These are phyloP conservation scores for Thryonomys swinderianus DNA, from an alignment of 2,113 vertebrate genomes.

Conservation along the genomic window DNA sequence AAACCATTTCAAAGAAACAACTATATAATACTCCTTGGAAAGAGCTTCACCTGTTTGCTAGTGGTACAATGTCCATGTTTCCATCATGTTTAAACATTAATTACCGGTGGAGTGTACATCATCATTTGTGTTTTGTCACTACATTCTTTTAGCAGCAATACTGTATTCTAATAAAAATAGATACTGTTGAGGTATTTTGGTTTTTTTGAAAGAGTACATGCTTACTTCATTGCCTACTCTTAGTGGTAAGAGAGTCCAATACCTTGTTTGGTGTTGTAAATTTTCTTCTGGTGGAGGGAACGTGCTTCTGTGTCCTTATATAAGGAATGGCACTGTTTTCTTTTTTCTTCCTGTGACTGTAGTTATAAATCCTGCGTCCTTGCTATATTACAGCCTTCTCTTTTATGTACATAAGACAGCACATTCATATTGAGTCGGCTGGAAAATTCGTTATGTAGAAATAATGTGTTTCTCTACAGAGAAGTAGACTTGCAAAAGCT, in stretches of 20 bases:
- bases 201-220: not conserved
- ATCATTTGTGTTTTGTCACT: not conserved
- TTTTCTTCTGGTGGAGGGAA: not conserved
- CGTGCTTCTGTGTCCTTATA: not conserved
- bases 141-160: not conserved
- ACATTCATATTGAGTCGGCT: not conserved
- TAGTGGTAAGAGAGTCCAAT: not conserved
- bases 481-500: not conserved
- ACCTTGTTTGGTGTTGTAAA: not conserved
- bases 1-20: not conserved
- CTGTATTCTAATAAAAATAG: not conserved
- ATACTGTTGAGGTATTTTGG: not conserved
- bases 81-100: not conserved
- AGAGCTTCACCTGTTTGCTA: not conserved
- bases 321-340: not conserved
- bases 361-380: not conserved
- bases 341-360: not conserved
- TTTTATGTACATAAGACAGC: not conserved
- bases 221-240: not conserved
- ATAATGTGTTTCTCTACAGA: not conserved
- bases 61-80: not conserved
- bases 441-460: not conserved
- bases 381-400: not conserved
- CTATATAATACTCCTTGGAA: not conserved
- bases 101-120: not conserved